Evolutionary conservation across 92 coral and sea anemone species (phyloP), one percentile per base, ranked within the genome.

Genomic region (Epizoanthus fatuus): DNA sequence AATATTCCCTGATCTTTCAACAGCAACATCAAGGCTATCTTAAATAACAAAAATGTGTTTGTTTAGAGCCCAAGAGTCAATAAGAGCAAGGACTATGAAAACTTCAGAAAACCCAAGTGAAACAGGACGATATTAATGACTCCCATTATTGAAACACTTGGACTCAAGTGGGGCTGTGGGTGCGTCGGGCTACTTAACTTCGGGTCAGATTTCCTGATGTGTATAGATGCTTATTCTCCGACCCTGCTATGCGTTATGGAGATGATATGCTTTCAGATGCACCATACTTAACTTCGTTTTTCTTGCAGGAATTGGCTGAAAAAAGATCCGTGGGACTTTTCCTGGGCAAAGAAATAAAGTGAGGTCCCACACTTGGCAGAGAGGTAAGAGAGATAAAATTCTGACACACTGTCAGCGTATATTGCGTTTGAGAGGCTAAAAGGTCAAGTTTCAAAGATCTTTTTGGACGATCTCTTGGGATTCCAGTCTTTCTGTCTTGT

Each of bases 381-480:
- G 53, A 49, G 53, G 53, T 49, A 49, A 49, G 53, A 49, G 9
- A 49, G 13, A 49, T 49, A 9, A 10, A 49, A 1, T 12, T 49
- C 13, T 29, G 44, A 29, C 6, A 29, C 13, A 64, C 69, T 64
- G 42, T 29, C 16, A 29, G 13, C 13, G 69, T 64, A 13, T 17
- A 66, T 12, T 16, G 4, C 14, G 51, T 44, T 20, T 60, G 19
- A 70, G 25, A 40, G 82, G 70, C 49, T 56, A 60, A 60, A 77
- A 60, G 15, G 58, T 19, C 39, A 19, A n/a, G 10, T 45, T 39
- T 14, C 10, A 3, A 20, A 49, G 12, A 49, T 49, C 11, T 47
- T 49, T 49, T 49, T 2, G 53, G 53, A 49, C 53, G 53, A 49
- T 65, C 82, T 62, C 82, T 0, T 59, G 82, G 71, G 82, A 77